Evolutionary conservation across 2,113 vertebrate genomes (phyloP).

Genomic region (Tapirus terrestris): DNA sequence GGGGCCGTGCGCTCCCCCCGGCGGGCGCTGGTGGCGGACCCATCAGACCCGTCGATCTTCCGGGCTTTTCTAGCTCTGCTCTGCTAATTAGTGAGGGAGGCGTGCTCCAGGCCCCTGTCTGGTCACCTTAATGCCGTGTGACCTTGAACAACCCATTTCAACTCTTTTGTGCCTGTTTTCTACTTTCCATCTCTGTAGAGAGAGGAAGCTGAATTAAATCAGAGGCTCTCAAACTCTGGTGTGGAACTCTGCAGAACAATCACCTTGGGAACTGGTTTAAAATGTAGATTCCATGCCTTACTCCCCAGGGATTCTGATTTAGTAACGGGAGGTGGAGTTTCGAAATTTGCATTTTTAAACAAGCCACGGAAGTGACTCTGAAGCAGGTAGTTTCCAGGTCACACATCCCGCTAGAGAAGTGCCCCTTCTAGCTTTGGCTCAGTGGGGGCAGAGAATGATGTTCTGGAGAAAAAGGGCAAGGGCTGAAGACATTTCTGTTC

Average conservation of each 20-base stretch:
- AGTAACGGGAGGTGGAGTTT: background rate
- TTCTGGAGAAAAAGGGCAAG: background rate
- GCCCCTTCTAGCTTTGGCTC: background rate
- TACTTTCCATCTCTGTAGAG: background rate
- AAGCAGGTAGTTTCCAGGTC: background rate
- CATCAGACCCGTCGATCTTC: accelerated
- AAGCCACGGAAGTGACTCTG: background rate
- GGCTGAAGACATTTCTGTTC: background rate
- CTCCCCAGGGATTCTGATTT: background rate
- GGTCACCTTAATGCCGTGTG: background rate
- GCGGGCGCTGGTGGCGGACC: accelerated
- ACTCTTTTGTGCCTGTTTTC: background rate
- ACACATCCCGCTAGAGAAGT: background rate
- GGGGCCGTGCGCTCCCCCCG: accelerated
- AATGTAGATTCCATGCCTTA: background rate
- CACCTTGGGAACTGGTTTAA: background rate
- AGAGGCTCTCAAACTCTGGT: background rate
- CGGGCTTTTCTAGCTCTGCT: background rate
- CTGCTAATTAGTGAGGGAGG: background rate
- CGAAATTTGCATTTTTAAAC: background rate
- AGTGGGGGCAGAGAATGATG: background rate
- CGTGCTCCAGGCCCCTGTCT: accelerated
- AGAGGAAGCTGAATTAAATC: background rate
- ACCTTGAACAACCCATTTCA: background rate
- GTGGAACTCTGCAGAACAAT: accelerated